Conservation (phyloP, 2,113 vertebrate genomes). For the Nothobranchius furzeri region DNA sequence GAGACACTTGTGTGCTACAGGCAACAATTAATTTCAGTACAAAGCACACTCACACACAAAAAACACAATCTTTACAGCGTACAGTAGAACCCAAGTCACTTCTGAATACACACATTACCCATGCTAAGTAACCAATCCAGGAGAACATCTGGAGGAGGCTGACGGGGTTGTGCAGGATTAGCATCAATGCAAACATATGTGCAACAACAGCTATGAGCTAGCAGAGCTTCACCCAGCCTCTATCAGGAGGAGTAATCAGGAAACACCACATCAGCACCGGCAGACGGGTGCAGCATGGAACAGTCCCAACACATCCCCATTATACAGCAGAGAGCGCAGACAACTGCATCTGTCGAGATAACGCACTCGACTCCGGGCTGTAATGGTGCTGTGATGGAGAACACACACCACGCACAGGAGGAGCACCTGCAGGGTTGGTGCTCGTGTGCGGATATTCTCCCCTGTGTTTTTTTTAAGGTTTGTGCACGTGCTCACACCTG, state of each 20-base stretch:
- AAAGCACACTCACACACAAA: background rate
- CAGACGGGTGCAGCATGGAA: constrained; percentile 40
- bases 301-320: constrained; percentile 49
- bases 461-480: background rate
- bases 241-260: constrained; percentile 52
- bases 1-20: background rate
- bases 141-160: constrained; percentile 41
- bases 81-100: background rate
- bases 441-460: background rate
- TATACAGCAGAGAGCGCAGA: constrained; percentile 40
- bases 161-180: constrained; percentile 13
- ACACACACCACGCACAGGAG: constrained; percentile 13
- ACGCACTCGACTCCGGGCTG: constrained; percentile 20
- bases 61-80: background rate
- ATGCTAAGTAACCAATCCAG: background rate
- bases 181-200: background rate
- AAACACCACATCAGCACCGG: constrained; percentile 49
- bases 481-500: background rate
- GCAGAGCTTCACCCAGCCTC: constrained; percentile 4
- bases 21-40: constrained; percentile 26
- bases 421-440: background rate
- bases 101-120: constrained; percentile 1
- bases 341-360: constrained; percentile 67
- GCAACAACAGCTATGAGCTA: background rate
- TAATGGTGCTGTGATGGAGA: background rate